These are phyloP conservation scores for Synanthedon andrenaeformis DNA, from an alignment of 2,888 invertebrate genomes.

Conservation along the genomic window DNA sequence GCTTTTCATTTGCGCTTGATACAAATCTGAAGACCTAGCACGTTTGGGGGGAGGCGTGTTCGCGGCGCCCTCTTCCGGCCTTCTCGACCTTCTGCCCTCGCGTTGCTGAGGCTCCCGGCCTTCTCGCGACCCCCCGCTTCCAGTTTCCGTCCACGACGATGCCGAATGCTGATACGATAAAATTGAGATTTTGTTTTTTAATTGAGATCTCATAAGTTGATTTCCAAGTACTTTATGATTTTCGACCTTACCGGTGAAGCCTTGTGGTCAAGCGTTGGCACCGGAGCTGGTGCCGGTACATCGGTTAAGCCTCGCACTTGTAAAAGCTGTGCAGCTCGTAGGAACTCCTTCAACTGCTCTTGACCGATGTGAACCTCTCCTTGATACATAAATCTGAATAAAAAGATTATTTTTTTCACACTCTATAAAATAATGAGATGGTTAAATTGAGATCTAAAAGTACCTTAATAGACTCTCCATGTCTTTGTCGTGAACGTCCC, in stretches of 20 bases:
- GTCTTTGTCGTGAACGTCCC: constrained; percentile 87
- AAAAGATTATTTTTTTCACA: neutral
- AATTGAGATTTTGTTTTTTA: neutral
- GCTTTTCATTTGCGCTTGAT: constrained; percentile 71
- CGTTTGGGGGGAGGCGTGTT: constrained; percentile 75
- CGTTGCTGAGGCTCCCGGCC: constrained; percentile 37
- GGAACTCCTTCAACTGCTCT: constrained; percentile 86
- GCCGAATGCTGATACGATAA: constrained; percentile 33
- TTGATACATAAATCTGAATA: constrained; percentile 86
- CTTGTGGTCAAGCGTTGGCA: constrained; percentile 71
- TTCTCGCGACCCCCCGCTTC: constrained; percentile 53
- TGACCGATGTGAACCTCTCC: constrained; percentile 92
- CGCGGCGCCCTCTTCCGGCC: constrained; percentile 62
- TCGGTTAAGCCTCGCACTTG: constrained; percentile 90
- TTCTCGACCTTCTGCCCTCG: constrained; percentile 64
- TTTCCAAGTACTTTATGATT: too few relatives aligned
- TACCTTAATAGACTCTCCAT: constrained; percentile 87
- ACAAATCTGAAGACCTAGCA: constrained; percentile 77
- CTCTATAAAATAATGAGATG: neutral
- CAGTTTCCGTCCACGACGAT: constrained; percentile 63
- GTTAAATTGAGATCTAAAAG: neutral
- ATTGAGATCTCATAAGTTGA: too few relatives aligned
- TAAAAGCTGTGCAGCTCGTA: constrained; percentile 88
- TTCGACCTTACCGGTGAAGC: constrained; percentile 75
- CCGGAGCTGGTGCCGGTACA: constrained; percentile 72